phyloP scores from a whole-genome alignment of 2,113 vertebrate species.

The Canis aureus region DNA sequence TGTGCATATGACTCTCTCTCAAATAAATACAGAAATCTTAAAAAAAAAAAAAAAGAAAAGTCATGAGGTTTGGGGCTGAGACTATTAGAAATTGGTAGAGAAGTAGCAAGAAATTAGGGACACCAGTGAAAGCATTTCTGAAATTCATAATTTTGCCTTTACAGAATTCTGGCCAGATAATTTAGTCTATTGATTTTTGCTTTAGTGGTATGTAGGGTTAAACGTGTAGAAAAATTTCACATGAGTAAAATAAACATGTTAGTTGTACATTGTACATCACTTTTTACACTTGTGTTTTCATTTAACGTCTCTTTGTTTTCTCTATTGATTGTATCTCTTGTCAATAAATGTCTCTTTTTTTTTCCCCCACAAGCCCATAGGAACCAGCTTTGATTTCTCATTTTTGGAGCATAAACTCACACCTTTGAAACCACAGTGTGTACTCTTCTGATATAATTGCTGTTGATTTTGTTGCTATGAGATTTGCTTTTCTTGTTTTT shows the following conservation, averaged over 20 bases:
- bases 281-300: background rate
- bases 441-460: background rate
- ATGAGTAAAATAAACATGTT: background rate
- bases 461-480: slow-evolving; percentile 23
- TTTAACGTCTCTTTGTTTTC: background rate
- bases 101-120: background rate
- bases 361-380: background rate
- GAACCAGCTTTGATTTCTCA: slow-evolving; percentile 19
- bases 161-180: background rate
- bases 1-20: background rate
- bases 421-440: background rate
- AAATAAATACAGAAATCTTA: background rate
- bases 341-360: slow-evolving; percentile 17
- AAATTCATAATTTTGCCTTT: background rate
- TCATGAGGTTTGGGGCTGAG: background rate
- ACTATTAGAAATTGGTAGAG: background rate
- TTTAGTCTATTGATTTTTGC: background rate
- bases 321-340: slow-evolving; percentile 12
- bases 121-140: background rate
- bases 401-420: slow-evolving; percentile 31
- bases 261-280: background rate
- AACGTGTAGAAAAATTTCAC: background rate
- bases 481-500: slow-evolving; percentile 25
- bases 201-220: background rate
- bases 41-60: background rate